phyloP scores from a whole-genome alignment of 2,113 vertebrate species.

The Corythoichthys intestinalis region DNA sequence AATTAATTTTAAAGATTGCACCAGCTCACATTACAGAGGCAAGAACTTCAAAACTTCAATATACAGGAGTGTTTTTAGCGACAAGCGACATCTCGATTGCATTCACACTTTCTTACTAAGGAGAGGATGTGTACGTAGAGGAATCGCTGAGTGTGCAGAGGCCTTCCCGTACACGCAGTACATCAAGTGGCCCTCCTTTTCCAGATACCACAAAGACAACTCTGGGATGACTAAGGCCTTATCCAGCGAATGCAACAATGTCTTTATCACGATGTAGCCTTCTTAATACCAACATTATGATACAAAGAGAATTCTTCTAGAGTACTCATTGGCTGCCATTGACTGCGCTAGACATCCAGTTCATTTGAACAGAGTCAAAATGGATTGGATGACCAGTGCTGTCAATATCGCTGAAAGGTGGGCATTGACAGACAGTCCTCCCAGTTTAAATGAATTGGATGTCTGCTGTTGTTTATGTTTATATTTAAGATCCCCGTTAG shows the following conservation, averaged over 20 bases:
- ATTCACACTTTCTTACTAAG: conserved; percentile 17
- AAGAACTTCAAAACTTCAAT: background rate
- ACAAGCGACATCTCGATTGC: background rate
- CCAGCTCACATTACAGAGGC: conserved; percentile 12
- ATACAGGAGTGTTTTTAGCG: background rate
- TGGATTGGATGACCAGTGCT: no score
- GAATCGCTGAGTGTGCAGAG: conserved; percentile 49
- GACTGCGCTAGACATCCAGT: no score
- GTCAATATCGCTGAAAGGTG: no score
- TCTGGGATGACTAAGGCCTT: conserved; percentile 18
- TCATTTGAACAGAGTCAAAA: no score
- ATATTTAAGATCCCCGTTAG: no score
- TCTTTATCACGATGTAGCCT: background rate
- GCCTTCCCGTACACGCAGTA: conserved; percentile 41
- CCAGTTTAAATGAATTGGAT: no score
- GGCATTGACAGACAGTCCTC: no score
- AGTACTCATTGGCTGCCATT: no score
- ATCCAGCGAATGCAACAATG: background rate
- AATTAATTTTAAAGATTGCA: conserved; percentile 29
- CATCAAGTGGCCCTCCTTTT: conserved; percentile 35
- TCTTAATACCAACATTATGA: no score
- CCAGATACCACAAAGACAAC: conserved; percentile 36
- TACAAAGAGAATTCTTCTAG: no score
- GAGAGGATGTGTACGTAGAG: background rate
- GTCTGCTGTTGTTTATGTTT: no score